Evolutionary conservation across 2,113 vertebrate genomes (phyloP).

Genomic region (Amphiprion ocellaris): DNA sequence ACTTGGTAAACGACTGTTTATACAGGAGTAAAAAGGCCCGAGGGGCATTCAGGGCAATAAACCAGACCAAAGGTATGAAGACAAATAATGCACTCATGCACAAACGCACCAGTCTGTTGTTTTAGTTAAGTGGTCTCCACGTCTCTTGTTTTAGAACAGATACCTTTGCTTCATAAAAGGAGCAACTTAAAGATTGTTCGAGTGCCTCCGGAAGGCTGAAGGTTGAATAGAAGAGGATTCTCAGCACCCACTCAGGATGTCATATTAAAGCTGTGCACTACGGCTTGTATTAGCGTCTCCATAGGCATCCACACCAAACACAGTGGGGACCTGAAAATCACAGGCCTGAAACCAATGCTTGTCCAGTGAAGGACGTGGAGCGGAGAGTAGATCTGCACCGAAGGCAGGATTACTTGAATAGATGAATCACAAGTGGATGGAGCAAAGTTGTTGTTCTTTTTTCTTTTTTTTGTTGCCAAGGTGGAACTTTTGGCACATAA

Average conservation of each 20-base stretch:
- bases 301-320: conserved; percentile 61
- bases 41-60: conserved; percentile 55
- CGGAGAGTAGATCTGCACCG: conserved; percentile 44
- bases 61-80: conserved; percentile 25
- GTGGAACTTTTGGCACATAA: conserved; percentile 37
- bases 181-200: conserved; percentile 14
- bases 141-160: conserved; percentile 12
- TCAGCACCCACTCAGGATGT: conserved; percentile 30
- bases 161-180: conserved; percentile 19
- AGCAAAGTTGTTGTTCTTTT: conserved; percentile 16
- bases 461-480: background rate
- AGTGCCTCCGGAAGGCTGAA: conserved; percentile 47
- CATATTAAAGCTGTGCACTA: conserved; percentile 54
- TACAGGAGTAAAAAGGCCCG: conserved; percentile 12
- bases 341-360: conserved; percentile 64
- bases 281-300: conserved; percentile 70
- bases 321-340: conserved; percentile 71
- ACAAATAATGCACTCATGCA: conserved; percentile 8
- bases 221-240: conserved; percentile 57
- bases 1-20: conserved; percentile 55
- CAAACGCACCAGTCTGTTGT: background rate
- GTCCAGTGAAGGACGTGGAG: conserved; percentile 74
- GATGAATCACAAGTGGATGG: conserved; percentile 67
- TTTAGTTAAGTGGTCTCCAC: conserved; percentile 33
- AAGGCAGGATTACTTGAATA: conserved; percentile 64